Evolutionary conservation across 23 tunicate species (phyloP).

Genomic region (Styela plicata): DNA sequence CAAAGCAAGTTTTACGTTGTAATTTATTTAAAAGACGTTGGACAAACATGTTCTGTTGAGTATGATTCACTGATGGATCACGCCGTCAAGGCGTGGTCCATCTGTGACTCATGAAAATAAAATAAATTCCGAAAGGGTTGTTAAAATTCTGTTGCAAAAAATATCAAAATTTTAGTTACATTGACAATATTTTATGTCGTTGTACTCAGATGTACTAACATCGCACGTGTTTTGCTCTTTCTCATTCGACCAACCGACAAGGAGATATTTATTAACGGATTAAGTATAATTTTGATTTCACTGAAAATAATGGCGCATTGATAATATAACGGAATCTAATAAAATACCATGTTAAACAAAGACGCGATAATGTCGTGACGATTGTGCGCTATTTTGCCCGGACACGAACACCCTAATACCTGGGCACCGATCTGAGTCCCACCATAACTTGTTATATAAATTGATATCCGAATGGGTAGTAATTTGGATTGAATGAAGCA

Average conservation of each 20-base stretch:
- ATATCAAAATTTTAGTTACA: too few relatives aligned
- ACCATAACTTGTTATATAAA: not conserved
- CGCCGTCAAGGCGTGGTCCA: too few relatives aligned
- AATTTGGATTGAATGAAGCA: not conserved
- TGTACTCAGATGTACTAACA: not conserved
- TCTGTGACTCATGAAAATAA: too few relatives aligned
- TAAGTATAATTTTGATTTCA: not conserved
- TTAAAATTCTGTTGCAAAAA: too few relatives aligned
- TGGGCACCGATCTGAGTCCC: not conserved
- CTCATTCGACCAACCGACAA: not conserved
- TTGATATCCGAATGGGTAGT: not conserved
- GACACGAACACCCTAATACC: not conserved
- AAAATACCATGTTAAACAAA: not conserved
- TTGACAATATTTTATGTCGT: too few relatives aligned
- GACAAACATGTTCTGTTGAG: too few relatives aligned
- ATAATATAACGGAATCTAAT: not conserved
- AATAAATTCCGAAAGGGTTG: too few relatives aligned
- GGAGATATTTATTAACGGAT: slow-evolving; percentile 1
- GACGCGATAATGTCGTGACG: not conserved
- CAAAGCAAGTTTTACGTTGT: too few relatives aligned
- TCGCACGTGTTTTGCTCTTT: not conserved
- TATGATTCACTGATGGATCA: too few relatives aligned
- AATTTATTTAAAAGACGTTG: too few relatives aligned
- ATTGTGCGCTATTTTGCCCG: not conserved
- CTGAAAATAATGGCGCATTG: not conserved